phyloP scores from a whole-genome alignment of 2,888 invertebrate genomes.

The Catocala sponsa region DNA sequence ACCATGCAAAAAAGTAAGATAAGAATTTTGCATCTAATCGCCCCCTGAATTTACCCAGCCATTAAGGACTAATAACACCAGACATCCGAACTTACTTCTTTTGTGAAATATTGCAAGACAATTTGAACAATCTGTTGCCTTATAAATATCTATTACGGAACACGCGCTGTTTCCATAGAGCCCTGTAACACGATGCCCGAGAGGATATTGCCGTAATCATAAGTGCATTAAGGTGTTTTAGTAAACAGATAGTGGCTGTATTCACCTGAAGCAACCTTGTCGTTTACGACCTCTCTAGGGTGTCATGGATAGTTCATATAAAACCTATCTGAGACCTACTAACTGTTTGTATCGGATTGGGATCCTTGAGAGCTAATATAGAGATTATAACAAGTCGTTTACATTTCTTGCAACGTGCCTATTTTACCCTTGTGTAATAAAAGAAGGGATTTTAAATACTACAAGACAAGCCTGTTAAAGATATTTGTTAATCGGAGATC shows the following conservation, averaged over 20 bases:
- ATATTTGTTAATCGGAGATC: too few relatives aligned
- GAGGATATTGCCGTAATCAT: constrained; percentile 2
- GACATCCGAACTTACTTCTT: neutral
- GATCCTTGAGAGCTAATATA: neutral
- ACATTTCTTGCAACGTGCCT: neutral
- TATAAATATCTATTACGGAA: neutral
- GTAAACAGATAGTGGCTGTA: neutral
- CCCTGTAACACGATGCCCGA: neutral
- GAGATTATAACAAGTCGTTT: too few relatives aligned
- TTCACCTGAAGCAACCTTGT: neutral
- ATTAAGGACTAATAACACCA: too few relatives aligned
- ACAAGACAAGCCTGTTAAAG: too few relatives aligned
- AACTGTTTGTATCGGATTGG: neutral
- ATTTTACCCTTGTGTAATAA: neutral
- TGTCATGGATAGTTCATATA: neutral
- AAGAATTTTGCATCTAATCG: too few relatives aligned
- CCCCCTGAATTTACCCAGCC: too few relatives aligned
- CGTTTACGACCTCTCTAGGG: neutral
- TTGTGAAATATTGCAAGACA: neutral
- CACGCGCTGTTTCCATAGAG: neutral
- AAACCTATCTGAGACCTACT: constrained; percentile 1
- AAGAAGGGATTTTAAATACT: too few relatives aligned
- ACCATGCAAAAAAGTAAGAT: too few relatives aligned
- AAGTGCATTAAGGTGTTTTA: constrained; percentile 1
- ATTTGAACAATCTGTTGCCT: constrained; percentile 1